A percentile compares a stretch with the other conserved stretches of the same genome.
These are phyloP conservation scores for Anolis apletophallus DNA, from an alignment of 2,797 vertebrate species.

Conservation along the genomic window DNA sequence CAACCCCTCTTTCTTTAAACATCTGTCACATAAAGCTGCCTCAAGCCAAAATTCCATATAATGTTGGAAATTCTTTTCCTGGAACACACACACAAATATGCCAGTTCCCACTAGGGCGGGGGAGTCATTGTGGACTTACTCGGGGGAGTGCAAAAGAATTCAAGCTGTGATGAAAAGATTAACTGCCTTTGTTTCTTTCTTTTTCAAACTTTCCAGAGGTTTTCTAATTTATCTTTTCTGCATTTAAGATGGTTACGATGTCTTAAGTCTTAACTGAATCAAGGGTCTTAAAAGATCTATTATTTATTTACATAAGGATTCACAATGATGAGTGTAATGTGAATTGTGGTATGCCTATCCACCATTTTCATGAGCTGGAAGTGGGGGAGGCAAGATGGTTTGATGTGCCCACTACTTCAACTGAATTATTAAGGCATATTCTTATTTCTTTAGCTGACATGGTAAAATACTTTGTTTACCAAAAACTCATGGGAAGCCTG, in stretches of 20 bases:
- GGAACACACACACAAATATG: constrained; percentile 44
- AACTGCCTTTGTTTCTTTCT: constrained; percentile 27
- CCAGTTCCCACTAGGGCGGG: constrained; percentile 46
- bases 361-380: background rate
- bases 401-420: background rate
- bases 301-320: constrained; percentile 30
- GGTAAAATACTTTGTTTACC: constrained; percentile 8
- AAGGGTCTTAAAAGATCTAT: constrained; percentile 37
- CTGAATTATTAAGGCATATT: constrained; percentile 6
- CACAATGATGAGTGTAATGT: constrained; percentile 28
- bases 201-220: constrained; percentile 2
- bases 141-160: constrained; percentile 54
- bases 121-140: constrained; percentile 53
- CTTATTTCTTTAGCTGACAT: background rate
- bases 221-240: constrained; percentile 29
- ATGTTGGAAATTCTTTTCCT: constrained; percentile 67
- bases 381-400: background rate
- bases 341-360: constrained; percentile 8
- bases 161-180: constrained; percentile 41
- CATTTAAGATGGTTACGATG: constrained; percentile 35
- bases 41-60: constrained; percentile 30
- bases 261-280: constrained; percentile 26
- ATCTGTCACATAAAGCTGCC: constrained; percentile 28
- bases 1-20: constrained; percentile 44
- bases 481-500: background rate